A percentile compares a stretch with the other conserved stretches of the same genome.
These are phyloP conservation scores for Gnathonemus echidnorhynchus DNA, from an alignment of 2,113 vertebrate species.

Conservation along the genomic window DNA sequence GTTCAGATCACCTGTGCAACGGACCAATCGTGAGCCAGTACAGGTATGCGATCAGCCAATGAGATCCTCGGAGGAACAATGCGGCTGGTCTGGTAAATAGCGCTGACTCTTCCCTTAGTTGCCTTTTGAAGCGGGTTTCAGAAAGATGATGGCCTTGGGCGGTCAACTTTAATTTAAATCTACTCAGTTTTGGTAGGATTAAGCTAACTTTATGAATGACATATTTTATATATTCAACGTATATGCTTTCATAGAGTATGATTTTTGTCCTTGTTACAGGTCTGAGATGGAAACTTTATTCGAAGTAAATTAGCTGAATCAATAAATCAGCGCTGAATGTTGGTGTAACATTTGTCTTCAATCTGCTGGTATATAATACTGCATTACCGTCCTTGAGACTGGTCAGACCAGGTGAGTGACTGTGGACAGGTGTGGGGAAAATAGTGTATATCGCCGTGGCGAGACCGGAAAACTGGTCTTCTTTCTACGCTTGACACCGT, in stretches of 20 bases:
- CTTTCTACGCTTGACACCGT: not conserved
- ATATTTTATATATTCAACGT: not conserved
- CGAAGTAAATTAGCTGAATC: not conserved
- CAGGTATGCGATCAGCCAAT: constrained; percentile 9
- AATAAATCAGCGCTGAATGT: not conserved
- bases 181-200: not conserved
- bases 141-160: not conserved
- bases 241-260: not conserved
- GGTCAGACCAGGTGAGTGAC: constrained; percentile 9
- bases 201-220: not conserved
- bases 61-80: not conserved
- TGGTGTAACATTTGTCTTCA: not conserved
- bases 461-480: not conserved
- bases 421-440: not conserved
- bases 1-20: not conserved
- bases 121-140: not conserved
- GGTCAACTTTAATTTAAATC: not conserved
- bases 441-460: not conserved
- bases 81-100: constrained; percentile 5
- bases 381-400: not conserved
- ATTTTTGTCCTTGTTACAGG: not conserved
- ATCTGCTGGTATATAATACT: not conserved
- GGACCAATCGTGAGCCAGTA: not conserved
- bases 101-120: not conserved
- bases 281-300: not conserved